A percentile compares a stretch with the other conserved stretches of the same genome.
These are phyloP conservation scores for Hyaena hyaena DNA, from an alignment of 2,113 vertebrate genomes.

Conservation along the genomic window DNA sequence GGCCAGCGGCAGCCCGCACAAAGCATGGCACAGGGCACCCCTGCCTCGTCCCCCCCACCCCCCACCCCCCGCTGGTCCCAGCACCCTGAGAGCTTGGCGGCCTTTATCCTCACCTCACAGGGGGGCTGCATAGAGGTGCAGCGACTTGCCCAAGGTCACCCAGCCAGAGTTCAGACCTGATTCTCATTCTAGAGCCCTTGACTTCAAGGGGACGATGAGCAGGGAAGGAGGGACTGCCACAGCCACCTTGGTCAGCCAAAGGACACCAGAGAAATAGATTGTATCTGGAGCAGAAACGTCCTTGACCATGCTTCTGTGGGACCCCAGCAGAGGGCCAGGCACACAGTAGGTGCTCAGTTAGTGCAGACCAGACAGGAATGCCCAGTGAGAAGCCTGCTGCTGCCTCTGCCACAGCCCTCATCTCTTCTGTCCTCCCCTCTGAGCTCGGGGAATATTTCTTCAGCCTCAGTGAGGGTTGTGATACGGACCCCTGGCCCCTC, in stretches of 20 bases:
- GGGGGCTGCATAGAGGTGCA: background rate
- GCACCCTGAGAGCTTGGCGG: background rate
- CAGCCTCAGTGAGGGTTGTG: background rate
- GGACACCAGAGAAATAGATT: background rate
- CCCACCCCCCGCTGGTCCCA: background rate
- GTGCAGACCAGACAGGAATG: background rate
- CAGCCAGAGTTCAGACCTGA: background rate
- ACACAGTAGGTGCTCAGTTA: background rate
- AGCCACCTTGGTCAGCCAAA: background rate
- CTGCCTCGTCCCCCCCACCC: background rate
- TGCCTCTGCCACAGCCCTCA: background rate
- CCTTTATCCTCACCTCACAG: background rate
- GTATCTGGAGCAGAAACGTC: background rate
- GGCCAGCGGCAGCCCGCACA: background rate
- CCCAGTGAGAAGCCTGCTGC: background rate
- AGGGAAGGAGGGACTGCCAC: background rate
- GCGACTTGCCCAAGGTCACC: background rate
- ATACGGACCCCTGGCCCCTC: background rate
- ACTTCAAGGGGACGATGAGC: background rate
- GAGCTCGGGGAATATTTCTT: background rate
- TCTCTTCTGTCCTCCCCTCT: background rate
- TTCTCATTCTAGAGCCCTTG: background rate
- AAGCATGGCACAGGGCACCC: background rate
- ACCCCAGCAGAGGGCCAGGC: background rate
- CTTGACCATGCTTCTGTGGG: background rate